phyloP scores from a whole-genome alignment of 2,113 vertebrate genomes.

The Capra hircus region DNA sequence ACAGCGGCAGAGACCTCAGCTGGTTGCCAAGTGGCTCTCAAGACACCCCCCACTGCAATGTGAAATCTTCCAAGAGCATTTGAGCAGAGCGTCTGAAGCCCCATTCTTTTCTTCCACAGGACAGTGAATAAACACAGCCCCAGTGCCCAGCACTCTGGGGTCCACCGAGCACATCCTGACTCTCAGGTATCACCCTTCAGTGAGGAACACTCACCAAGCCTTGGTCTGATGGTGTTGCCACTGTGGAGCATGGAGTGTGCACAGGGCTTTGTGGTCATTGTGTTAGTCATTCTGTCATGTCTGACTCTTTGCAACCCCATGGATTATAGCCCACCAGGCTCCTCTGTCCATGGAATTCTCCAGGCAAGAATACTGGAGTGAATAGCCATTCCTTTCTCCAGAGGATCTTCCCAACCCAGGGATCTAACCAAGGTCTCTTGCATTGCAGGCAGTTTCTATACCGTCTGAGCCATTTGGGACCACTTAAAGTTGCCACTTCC shows the following conservation, averaged over 20 bases:
- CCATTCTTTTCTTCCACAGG: not conserved
- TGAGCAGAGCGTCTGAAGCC: not conserved
- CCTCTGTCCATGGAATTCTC: not conserved
- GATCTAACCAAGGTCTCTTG: not conserved
- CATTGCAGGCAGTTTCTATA: not conserved
- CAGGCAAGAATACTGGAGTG: not conserved
- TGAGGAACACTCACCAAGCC: no score
- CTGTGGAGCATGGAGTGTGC: no score
- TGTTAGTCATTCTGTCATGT: not conserved
- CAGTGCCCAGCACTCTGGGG: no score
- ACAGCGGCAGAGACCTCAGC: not conserved
- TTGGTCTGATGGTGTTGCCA: no score
- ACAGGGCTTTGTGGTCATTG: no score
- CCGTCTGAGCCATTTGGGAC: not conserved
- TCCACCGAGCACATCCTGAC: no score
- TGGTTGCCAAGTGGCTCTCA: not conserved
- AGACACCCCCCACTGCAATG: not conserved
- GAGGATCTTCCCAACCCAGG: not conserved
- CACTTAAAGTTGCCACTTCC: not conserved
- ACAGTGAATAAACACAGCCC: not conserved
- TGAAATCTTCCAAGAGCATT: not conserved
- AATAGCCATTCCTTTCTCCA: not conserved
- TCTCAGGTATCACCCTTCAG: no score
- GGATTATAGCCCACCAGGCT: not conserved
- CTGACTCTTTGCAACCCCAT: not conserved